Conservation (phyloP, 2,113 vertebrate species). For the Sylvia atricapilla region DNA sequence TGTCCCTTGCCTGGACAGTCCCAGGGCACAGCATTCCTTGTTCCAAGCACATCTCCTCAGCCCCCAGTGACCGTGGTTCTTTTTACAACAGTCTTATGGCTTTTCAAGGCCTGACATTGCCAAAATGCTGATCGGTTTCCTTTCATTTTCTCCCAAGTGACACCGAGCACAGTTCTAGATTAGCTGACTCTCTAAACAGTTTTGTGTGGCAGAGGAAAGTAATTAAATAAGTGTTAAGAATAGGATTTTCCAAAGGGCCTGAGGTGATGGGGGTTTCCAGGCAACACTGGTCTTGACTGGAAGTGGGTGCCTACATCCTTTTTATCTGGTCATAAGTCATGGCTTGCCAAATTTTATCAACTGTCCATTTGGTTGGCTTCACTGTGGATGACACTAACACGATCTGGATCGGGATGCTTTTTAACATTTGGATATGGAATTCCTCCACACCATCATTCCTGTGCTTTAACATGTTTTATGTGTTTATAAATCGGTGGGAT, state of each 20-base stretch:
- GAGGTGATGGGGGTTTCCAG: neutral
- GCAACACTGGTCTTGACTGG: neutral
- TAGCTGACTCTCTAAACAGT: neutral
- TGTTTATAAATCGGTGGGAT: constrained; percentile 45
- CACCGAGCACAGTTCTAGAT: neutral
- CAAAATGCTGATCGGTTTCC: neutral
- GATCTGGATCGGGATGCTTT: neutral
- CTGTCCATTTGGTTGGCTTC: neutral
- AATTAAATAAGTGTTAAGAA: neutral
- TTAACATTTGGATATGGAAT: constrained; percentile 1
- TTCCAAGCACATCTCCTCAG: neutral
- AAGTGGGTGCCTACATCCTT: neutral
- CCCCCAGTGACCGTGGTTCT: neutral
- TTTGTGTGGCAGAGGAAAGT: neutral
- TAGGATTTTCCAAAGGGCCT: neutral
- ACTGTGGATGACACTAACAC: neutral
- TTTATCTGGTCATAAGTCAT: neutral
- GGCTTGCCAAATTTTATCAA: neutral
- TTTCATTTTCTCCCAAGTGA: neutral
- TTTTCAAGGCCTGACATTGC: neutral
- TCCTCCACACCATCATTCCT: neutral
- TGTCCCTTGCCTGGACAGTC: neutral
- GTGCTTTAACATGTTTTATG: constrained; percentile 18
- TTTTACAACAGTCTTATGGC: neutral
- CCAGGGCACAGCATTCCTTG: neutral